Conservation (phyloP, 2,113 vertebrate genomes). For the Callithrix jacchus region DNA sequence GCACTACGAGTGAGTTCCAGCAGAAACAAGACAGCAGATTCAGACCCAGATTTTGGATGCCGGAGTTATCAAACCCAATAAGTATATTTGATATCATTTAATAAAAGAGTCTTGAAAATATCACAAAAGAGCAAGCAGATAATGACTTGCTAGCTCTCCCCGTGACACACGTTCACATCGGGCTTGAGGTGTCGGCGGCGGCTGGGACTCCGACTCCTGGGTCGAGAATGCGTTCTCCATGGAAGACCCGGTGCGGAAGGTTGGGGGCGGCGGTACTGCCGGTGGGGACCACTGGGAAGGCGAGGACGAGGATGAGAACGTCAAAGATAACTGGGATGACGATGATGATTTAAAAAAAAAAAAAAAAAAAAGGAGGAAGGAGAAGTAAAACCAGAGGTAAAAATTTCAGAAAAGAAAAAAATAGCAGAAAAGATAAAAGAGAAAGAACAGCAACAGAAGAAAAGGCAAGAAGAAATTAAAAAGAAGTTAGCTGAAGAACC, state of each 20-base stretch:
- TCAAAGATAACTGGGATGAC: conserved; percentile 78
- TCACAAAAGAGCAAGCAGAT: background rate
- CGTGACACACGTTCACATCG: conserved; percentile 50
- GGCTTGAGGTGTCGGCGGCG: conserved; percentile 79
- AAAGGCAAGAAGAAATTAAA: too few relatives aligned
- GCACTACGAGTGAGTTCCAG: background rate
- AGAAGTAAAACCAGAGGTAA: too few relatives aligned
- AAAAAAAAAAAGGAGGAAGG: too few relatives aligned
- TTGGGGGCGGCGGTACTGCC: conserved; percentile 73
- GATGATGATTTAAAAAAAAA: too few relatives aligned
- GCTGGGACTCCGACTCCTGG: conserved; percentile 89
- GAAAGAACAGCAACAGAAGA: too few relatives aligned
- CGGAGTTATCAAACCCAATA: background rate
- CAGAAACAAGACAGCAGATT: background rate
- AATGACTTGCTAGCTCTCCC: background rate
- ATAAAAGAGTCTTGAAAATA: background rate
- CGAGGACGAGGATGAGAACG: conserved; percentile 94
- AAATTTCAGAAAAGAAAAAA: too few relatives aligned
- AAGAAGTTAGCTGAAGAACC: too few relatives aligned
- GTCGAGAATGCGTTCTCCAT: conserved; percentile 91
- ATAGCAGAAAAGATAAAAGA: too few relatives aligned
- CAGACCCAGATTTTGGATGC: background rate
- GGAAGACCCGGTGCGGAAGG: conserved; percentile 83
- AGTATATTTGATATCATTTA: background rate
- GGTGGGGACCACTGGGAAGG: conserved; percentile 92